Base-by-base conservation (phyloP, 1,140 invertebrate species). In the Apis florea region DNA sequence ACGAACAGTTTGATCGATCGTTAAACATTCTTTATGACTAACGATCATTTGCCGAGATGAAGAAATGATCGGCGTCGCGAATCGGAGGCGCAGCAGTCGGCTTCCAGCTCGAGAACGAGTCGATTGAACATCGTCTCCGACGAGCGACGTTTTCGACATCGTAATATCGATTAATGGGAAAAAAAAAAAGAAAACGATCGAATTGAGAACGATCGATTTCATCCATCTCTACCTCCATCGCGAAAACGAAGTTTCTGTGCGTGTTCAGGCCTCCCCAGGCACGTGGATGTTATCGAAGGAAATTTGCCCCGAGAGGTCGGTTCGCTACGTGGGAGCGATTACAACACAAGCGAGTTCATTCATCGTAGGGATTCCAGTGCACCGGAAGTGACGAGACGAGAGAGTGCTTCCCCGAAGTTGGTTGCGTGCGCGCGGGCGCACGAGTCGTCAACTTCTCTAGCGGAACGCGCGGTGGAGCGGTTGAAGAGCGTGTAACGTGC, bases 201-300 rank as follows among this genome's bases (percentile, higher is more conserved):
- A 9, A 8, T 21, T 10, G 19, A 54, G 4, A 19, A 26, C 11
- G 17, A 21, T 24, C 31, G 21, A 21, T 66, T 10, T 17, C 31
- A 6, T 21, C 10, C 11, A 9, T 26, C 31, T 66, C 40, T 47
- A 40, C 13, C 47, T 13, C 40, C 4, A 12, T 49, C 11, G 24
- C 26, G 24, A 31, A 6, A 63, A 49, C 71, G 17, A n/a, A 19
- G 61, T 54, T 54, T n/a, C 4, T 1, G 24, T n/a, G 70, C 53
- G 26, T 54, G n/a, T 58, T 21, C 56, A 49, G n/a, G 6, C 24
- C 26, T 40, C 26, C 51, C 21, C 19, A 54, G 73, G 84, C 87
- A 89, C 86, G 89, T 90, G 88, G 86, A 85, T 83, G 88, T 84
- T 88, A 83, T 88, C 83, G 58, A 61, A n/a, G 66, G 64, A 68